Percentiles rank a stretch among this genome's conserved stretches.
Conservation (phyloP, 2,797 vertebrate species). For the Melopsittacus undulatus region DNA sequence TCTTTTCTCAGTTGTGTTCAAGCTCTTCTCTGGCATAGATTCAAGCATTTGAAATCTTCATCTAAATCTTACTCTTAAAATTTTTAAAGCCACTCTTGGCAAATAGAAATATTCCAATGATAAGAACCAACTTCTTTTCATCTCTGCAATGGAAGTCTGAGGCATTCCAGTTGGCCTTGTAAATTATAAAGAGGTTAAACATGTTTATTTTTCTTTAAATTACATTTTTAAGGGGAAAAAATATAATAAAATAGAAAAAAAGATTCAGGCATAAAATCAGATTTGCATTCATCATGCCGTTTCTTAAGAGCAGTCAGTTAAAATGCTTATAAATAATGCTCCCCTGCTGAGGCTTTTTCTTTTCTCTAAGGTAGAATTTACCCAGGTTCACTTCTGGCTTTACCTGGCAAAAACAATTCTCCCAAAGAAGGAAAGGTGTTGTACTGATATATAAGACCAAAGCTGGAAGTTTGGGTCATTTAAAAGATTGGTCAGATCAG, state of each 20-base stretch:
- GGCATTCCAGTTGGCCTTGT: neutral
- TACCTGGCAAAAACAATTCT: neutral
- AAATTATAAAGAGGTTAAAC: neutral
- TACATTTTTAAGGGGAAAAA: neutral
- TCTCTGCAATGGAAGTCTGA: neutral
- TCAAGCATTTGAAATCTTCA: slow-evolving; percentile 1
- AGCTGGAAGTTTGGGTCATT: neutral
- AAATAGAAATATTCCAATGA: neutral
- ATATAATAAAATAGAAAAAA: neutral
- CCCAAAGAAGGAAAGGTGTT: neutral
- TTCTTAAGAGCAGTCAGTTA: neutral
- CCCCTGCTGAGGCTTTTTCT: neutral
- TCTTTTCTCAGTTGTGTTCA: neutral
- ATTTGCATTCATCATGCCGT: neutral
- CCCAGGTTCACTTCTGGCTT: neutral
- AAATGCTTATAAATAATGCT: neutral
- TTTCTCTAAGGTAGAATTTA: neutral
- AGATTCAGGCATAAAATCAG: neutral
- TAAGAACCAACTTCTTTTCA: neutral
- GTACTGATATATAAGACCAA: neutral
- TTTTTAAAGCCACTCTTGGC: neutral
- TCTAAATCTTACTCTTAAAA: neutral
- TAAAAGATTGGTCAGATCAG: neutral
- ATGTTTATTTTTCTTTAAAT: neutral
- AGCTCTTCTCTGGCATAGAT: neutral